These are phyloP conservation scores for Coracopsis vasa DNA, from an alignment of 2,113 vertebrate genomes.

Conservation along the genomic window DNA sequence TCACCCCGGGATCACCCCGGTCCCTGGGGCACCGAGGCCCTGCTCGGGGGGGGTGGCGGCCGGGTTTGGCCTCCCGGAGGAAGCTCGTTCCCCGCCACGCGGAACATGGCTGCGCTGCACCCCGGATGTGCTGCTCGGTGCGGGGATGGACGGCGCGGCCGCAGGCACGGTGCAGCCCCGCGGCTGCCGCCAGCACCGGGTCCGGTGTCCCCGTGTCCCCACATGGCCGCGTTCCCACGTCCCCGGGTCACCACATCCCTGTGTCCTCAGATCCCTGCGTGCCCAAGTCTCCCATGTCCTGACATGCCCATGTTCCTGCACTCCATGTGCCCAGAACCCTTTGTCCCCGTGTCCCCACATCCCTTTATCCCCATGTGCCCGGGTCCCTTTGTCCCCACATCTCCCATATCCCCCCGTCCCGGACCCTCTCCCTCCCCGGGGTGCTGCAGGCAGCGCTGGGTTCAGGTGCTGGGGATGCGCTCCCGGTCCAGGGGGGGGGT, in stretches of 20 bases:
- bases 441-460: not conserved
- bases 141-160: not conserved
- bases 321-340: not conserved
- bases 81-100: not conserved
- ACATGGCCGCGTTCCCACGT: too few species aligned
- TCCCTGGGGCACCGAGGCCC: not conserved
- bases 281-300: not conserved
- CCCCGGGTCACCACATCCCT: fast-evolving
- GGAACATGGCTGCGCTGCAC: not conserved
- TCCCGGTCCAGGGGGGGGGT: too few species aligned
- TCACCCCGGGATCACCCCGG: fast-evolving
- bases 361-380: not conserved
- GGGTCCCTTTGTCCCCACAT: not conserved
- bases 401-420: not conserved
- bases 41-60: not conserved
- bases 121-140: not conserved
- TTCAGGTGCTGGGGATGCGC: not conserved
- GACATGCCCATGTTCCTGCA: not conserved
- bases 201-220: not conserved
- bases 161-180: not conserved
- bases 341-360: not conserved
- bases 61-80: not conserved
- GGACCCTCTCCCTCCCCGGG: not conserved
- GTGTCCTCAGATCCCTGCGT: not conserved
- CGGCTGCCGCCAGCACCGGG: not conserved